A percentile compares a stretch with the other conserved stretches of the same genome.
Conservation (phyloP, 2,113 vertebrate species). For the Coptodon rendalli region DNA sequence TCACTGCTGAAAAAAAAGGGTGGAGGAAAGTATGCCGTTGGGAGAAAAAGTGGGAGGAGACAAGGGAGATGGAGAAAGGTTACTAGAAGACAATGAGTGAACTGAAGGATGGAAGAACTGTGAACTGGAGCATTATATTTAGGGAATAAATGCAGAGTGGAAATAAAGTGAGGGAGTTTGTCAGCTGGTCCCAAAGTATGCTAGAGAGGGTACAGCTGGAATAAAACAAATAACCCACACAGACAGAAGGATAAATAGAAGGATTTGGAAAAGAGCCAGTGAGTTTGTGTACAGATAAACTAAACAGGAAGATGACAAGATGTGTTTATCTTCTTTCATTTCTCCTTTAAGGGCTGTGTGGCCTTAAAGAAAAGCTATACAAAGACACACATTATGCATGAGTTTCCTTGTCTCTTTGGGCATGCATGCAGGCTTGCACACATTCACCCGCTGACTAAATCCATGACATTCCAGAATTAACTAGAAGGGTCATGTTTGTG, state of each 20-base stretch:
- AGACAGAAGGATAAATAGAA: neutral
- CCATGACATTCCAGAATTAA: constrained; percentile 1
- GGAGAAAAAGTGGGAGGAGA: neutral
- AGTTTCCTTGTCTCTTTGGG: constrained; percentile 36
- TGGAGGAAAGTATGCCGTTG: neutral
- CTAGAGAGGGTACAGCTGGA: constrained; percentile 15
- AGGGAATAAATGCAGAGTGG: neutral
- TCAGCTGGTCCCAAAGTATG: neutral
- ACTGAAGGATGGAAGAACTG: neutral
- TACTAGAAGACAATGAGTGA: neutral
- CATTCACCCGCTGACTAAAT: neutral
- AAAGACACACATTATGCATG: constrained; percentile 40
- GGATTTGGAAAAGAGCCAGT: neutral
- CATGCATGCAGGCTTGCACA: neutral
- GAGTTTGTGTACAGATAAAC: neutral
- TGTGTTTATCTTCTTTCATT: neutral
- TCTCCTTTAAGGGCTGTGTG: neutral
- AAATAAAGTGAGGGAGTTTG: neutral
- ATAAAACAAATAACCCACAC: neutral
- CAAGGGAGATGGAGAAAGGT: neutral
- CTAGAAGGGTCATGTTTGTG: neutral
- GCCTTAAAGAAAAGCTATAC: constrained; percentile 15
- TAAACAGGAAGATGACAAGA: neutral
- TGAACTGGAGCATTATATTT: neutral
- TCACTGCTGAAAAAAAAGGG: neutral